Evolutionary conservation across 1,140 invertebrate genomes (phyloP), one percentile per base, ranked within the genome.

Genomic region (Drosophila tsacasi): DNA sequence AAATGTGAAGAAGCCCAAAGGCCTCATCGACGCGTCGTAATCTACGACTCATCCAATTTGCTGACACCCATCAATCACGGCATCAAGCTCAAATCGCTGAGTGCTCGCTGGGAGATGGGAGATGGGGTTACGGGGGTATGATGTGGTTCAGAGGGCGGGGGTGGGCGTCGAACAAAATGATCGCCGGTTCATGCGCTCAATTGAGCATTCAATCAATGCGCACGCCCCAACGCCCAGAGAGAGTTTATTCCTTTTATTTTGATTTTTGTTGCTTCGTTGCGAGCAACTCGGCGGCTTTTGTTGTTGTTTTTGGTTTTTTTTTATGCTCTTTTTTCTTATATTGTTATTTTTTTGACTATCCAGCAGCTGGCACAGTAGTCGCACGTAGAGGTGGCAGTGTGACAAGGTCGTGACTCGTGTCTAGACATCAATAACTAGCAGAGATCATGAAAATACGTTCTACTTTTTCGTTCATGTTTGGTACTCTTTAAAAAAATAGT

Each of bases 1-100:
- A 82, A 59, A 74, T 49, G 61, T 73, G 47, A 69, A 47, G 76
- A 72, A 76, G 59, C 54, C 65, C 42, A 67, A 67, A 19, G 52
- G 72, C 44, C 54, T 76, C 64, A 68, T 77, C 62, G 61, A 52
- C 59, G 32, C 40, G 65, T 60, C 75, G 65, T 86, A 82, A 85
- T 85, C 83, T 75, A 86, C 78, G 64, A 86, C 83, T 86, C 83
- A 86, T 76, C 76, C 82, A 85, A 85, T 75, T 77, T 81, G 81
- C 82, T 84, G 82, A 84, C 83, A 86, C 76, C 79, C 83, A 86
- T 87, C 83, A 87, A 86, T 86, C 83, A 86, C 80, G 72, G 83
- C 83, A 87, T 86, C 83, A 87, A 74, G 67, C 83, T 71, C 44
- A 71, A 86, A 87, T 87, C 79, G 76, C 66, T 80, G 71, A 79